phyloP scores from a whole-genome alignment of 2,888 invertebrate genomes.

The Clitarchus hookeri region DNA sequence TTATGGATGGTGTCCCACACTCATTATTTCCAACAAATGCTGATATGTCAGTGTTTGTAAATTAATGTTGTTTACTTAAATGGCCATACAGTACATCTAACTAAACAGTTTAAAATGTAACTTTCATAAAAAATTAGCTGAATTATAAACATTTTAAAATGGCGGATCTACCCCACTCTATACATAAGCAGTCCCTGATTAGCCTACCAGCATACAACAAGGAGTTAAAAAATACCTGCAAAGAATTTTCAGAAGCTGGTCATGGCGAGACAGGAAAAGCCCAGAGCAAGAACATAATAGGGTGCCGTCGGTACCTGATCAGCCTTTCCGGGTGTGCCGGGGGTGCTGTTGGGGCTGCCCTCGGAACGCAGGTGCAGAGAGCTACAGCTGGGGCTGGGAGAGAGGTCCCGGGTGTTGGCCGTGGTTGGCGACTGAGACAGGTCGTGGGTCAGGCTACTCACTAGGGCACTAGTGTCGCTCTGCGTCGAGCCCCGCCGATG shows the following conservation, averaged over 20 bases:
- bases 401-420: slow-evolving; percentile 58
- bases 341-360: slow-evolving; percentile 48
- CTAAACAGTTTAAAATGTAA: too few species aligned
- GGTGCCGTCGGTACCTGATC: slow-evolving; percentile 28
- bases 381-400: slow-evolving; percentile 61
- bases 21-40: too few species aligned
- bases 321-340: slow-evolving; percentile 45
- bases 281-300: background rate
- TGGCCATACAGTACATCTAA: too few species aligned
- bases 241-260: background rate
- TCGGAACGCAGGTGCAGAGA: slow-evolving; percentile 60
- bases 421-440: slow-evolving; percentile 61
- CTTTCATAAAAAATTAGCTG: too few species aligned
- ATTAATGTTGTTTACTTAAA: too few species aligned
- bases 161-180: too few species aligned
- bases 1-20: too few species aligned
- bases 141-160: too few species aligned
- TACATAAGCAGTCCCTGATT: too few species aligned
- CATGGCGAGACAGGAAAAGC: background rate
- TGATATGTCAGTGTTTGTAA: too few species aligned
- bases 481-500: slow-evolving; percentile 60
- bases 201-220: too few species aligned
- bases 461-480: slow-evolving; percentile 66
- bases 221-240: too few species aligned
- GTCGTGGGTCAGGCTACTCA: slow-evolving; percentile 66